Base-by-base conservation (phyloP, 2,888 invertebrate species). In the Saturnia japonica region DNA sequence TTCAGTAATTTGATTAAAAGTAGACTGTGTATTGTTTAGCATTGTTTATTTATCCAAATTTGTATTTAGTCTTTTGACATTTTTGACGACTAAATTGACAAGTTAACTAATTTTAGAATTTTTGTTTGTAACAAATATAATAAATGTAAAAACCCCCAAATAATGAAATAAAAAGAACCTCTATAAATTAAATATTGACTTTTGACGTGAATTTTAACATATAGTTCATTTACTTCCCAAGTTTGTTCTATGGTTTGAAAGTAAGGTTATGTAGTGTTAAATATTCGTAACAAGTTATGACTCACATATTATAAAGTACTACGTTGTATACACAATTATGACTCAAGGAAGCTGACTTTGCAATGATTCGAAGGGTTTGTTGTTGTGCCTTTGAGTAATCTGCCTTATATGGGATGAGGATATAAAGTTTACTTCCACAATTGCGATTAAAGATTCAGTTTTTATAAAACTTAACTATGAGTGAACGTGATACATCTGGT, bases 61-160 rank as follows among this genome's bases (percentile, higher is more conserved):
- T 54, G 54, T 22, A 8, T 19, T 19, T 34, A 4, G 34, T 4
- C 34, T 47, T 19, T 16, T 79, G 78, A 76, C 76, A 76, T 69
- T 74, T 78, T 74, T 78, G 73, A 75, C 77, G 80, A 72, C 79
- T 68, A 93, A 93, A 93, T 93, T 93, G 91, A 91, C 92, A 91
- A 93, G 92, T 92, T 74, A 81, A 84, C 74, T 78, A 84, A 87
- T 89, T 88, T 86, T 89, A 82, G 81, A 73, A 74, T 77, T 79
- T 76, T 77, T 75, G 62, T 72, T 73, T 71, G 70, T 72, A 62
- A 40, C 12, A 80, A 79, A 78, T 76, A 78, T 77, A 74, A 71
- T 75, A 78, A 75, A 76, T 70, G 43, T 28, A n/a, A 51, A 28
- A 69, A 73, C 69, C 54, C 64, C 16, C 68, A 68, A 70, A 72